These are phyloP conservation scores for Phlogophora meticulosa DNA, from an alignment of 2,888 invertebrate genomes.

Conservation along the genomic window DNA sequence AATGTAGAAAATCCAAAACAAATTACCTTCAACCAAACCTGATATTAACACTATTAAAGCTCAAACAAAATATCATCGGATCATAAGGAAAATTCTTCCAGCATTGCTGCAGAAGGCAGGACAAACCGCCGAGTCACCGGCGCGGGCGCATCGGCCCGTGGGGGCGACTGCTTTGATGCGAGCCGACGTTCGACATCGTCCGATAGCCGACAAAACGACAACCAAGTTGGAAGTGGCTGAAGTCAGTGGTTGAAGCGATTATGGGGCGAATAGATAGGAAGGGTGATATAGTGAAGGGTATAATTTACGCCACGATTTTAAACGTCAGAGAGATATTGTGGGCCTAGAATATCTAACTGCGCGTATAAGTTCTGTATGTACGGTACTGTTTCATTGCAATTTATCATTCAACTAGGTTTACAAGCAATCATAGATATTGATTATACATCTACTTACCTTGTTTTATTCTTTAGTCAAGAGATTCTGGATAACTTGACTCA, in stretches of 20 bases:
- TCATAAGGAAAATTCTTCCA: constrained; percentile 82
- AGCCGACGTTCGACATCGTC: constrained; percentile 88
- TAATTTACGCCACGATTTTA: background rate
- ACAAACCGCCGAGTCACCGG: constrained; percentile 86
- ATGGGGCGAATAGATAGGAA: background rate
- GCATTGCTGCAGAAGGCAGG: constrained; percentile 71
- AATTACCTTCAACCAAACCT: constrained; percentile 51
- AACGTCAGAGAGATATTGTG: background rate
- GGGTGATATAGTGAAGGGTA: background rate
- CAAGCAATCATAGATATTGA: too few relatives aligned
- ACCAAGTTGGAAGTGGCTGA: constrained; percentile 69
- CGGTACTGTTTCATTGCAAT: too few relatives aligned
- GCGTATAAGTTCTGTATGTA: too few relatives aligned
- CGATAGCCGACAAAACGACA: constrained; percentile 90
- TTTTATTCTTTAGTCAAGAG: too few relatives aligned
- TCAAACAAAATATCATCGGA: constrained; percentile 68
- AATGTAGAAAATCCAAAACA: constrained; percentile 59
- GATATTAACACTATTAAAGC: constrained; percentile 56
- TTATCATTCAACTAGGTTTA: too few relatives aligned
- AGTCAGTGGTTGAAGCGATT: constrained; percentile 70
- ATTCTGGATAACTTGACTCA: too few relatives aligned
- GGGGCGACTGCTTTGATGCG: constrained; percentile 85
- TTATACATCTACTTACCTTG: too few relatives aligned
- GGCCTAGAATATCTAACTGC: background rate
- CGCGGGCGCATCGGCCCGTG: constrained; percentile 83